These are phyloP conservation scores for Heliconius congener DNA, from an alignment of 1,140 invertebrate genomes.

Conservation along the genomic window DNA sequence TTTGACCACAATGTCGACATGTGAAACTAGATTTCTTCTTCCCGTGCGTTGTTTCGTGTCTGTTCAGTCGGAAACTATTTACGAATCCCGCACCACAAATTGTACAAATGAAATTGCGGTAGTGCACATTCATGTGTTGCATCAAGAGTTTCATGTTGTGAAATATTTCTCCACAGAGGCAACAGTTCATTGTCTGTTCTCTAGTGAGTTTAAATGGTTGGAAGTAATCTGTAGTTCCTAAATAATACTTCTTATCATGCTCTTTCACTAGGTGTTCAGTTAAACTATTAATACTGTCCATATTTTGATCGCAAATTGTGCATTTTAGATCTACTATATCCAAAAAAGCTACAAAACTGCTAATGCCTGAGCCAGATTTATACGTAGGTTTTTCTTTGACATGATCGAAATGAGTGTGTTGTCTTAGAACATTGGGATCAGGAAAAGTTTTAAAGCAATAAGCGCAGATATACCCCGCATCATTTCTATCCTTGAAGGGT, in stretches of 20 bases:
- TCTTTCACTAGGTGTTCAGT: conserved; percentile 64
- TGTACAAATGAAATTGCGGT: conserved; percentile 72
- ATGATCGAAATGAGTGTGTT: conserved; percentile 64
- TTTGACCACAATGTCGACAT: conserved; percentile 63
- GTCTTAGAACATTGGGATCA: conserved; percentile 56
- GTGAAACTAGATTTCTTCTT: conserved; percentile 69
- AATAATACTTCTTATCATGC: conserved; percentile 68
- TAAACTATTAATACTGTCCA: conserved; percentile 54
- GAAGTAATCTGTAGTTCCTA: conserved; percentile 67
- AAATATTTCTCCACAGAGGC: conserved; percentile 63
- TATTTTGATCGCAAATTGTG: conserved; percentile 56
- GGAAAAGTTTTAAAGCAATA: conserved; percentile 71
- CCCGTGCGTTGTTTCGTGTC: conserved; percentile 67
- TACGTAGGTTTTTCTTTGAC: conserved; percentile 64
- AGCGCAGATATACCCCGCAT: conserved; percentile 70
- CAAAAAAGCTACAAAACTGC: conserved; percentile 67
- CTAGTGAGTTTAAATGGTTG: conserved; percentile 68
- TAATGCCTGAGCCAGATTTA: conserved; percentile 65
- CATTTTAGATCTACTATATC: conserved; percentile 74
- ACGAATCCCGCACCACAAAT: conserved; percentile 71
- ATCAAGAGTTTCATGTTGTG: conserved; percentile 74
- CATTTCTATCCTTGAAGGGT: conserved; percentile 73
- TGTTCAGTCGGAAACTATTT: conserved; percentile 66
- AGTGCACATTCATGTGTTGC: conserved; percentile 75
- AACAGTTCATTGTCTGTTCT: conserved; percentile 68